Conservation (phyloP, 2,113 vertebrate species). For the Hydropotes inermis region DNA sequence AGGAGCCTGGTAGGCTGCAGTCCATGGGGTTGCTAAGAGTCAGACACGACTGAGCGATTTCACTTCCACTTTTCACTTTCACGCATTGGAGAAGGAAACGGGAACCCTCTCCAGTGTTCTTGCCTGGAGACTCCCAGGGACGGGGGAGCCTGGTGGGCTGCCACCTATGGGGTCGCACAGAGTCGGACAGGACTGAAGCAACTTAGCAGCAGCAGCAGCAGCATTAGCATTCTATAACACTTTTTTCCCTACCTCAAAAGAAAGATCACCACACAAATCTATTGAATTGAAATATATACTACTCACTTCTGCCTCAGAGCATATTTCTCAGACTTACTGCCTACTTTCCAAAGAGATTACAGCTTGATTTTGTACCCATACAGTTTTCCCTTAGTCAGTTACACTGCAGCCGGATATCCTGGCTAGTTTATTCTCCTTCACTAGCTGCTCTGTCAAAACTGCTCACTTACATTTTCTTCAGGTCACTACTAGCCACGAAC, state of each 20-base stretch:
- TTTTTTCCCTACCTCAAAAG: background rate
- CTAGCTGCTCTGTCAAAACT: conserved; percentile 44
- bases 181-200: no score
- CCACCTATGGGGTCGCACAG: no score
- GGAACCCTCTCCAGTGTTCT: no score
- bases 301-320: background rate
- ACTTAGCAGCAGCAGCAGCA: no score
- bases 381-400: background rate
- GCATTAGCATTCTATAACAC: background rate
- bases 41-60: no score
- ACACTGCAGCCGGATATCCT: background rate
- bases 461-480: conserved; percentile 44
- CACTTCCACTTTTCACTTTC: no score
- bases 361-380: background rate
- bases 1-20: no score
- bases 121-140: no score
- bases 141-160: no score
- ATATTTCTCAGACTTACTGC: background rate
- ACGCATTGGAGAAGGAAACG: no score
- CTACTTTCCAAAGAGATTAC: conserved; percentile 3
- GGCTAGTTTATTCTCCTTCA: conserved; percentile 50
- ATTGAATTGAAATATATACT: background rate
- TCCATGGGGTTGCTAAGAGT: no score
- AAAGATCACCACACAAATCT: background rate
- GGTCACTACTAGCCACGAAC: conserved; percentile 7